These are phyloP conservation scores for Parnassius mnemosyne DNA, from an alignment of 2,888 invertebrate species.

Conservation along the genomic window DNA sequence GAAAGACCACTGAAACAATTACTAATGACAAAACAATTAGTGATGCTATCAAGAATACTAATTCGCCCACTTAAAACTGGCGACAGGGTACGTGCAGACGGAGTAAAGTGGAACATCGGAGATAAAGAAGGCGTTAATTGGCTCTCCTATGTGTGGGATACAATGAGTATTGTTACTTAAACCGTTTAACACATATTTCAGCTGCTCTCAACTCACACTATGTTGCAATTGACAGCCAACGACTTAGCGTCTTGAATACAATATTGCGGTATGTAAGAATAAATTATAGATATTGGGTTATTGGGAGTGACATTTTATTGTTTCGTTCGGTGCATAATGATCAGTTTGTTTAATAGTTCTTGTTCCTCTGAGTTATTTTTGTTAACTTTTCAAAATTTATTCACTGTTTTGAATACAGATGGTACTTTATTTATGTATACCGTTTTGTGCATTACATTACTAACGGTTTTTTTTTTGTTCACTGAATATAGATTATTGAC, in stretches of 20 bases:
- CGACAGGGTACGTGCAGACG: conserved; percentile 48
- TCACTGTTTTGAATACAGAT: too few species aligned
- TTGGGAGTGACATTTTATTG: conserved; percentile 18
- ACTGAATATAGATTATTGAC: too few species aligned
- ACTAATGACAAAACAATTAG: conserved; percentile 53
- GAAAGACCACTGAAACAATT: conserved; percentile 36
- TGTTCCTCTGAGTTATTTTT: not conserved
- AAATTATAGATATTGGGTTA: conserved; percentile 15
- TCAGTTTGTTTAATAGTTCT: not conserved
- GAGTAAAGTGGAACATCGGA: conserved; percentile 46
- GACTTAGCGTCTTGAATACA: conserved; percentile 9
- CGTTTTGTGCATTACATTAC: too few species aligned
- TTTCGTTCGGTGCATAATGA: conserved; percentile 4
- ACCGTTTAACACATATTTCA: conserved; percentile 35
- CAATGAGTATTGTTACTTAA: conserved; percentile 32
- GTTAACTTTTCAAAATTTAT: too few species aligned
- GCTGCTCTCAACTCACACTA: conserved; percentile 37
- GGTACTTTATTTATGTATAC: too few species aligned
- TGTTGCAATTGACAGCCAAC: conserved; percentile 41
- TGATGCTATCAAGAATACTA: conserved; percentile 55
- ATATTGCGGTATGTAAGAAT: conserved; percentile 9
- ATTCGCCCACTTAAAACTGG: conserved; percentile 49
- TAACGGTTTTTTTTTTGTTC: too few species aligned
- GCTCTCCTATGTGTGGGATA: conserved; percentile 42
- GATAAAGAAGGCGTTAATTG: conserved; percentile 54